These are phyloP conservation scores for Andrena fulva DNA, from an alignment of 2,888 invertebrate genomes.

Conservation along the genomic window DNA sequence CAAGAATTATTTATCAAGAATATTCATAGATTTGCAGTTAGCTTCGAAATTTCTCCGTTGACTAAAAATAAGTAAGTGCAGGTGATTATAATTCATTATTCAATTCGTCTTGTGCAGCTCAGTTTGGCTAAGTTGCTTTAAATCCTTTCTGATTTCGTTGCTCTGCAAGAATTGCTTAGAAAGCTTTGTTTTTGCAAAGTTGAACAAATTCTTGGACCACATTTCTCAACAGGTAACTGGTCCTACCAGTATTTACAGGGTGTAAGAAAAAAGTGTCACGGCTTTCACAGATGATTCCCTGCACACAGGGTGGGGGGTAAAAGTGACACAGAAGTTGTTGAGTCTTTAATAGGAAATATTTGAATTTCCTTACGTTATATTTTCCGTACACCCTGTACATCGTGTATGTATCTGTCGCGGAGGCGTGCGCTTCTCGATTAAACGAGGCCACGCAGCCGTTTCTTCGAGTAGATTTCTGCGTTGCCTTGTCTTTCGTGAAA, in stretches of 20 bases:
- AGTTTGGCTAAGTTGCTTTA: not conserved
- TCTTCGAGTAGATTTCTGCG: slow-evolving; percentile 18
- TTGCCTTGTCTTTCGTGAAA: slow-evolving; percentile 42
- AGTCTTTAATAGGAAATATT: not conserved
- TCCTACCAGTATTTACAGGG: not conserved
- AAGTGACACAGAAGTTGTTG: not conserved
- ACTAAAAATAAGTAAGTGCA: too few species aligned
- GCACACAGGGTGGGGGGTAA: not conserved
- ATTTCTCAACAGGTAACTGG: slow-evolving; percentile 25
- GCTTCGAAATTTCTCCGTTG: too few species aligned
- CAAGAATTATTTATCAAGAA: too few species aligned
- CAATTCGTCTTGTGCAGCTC: not conserved
- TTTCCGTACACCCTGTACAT: slow-evolving; percentile 14
- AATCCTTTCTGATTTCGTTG: not conserved
- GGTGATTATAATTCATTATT: too few species aligned
- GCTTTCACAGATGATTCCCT: not conserved
- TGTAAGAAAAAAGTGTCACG: not conserved
- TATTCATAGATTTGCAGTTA: too few species aligned
- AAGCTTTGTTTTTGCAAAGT: slow-evolving; percentile 19
- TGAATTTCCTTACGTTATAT: not conserved
- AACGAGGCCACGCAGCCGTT: slow-evolving; percentile 49
- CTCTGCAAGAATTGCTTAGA: not conserved
- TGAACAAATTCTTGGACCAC: slow-evolving; percentile 2
- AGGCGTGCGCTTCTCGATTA: slow-evolving; percentile 53
- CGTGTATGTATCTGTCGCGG: slow-evolving; percentile 41